Base-by-base conservation (phyloP, 2,113 vertebrate genomes). In the Corythoichthys haematopterus region DNA sequence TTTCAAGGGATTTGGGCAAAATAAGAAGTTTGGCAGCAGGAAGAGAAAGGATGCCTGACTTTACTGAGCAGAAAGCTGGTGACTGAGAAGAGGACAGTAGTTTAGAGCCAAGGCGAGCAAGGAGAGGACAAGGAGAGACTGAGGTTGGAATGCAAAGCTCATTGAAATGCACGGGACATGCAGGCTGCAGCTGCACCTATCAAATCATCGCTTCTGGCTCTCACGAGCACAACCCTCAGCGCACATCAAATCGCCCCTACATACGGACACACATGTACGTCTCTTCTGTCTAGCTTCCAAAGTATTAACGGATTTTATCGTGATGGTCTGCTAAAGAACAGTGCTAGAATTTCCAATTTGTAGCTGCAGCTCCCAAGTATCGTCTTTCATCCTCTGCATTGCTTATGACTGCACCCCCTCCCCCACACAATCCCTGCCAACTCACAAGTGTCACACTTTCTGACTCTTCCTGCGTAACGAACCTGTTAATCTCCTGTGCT, bases 161-260 rank as follows among this genome's bases (percentile, higher is more conserved):
- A 93, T 93, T 92, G 89, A 90, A 81, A 93, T 92, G 87, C 91
- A 90, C 87, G 85, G 87, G 85, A 91, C 88, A 90, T 84, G 78
- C 67, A 65, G 80, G 87, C 87, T 93, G 92, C 92, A 93, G 92
- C 90, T 93, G 90, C 90, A 88, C 90, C 91, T 90, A 91, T 91
- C 91, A 90, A 87, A 91, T 90, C 89, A 87, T 85, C 80, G 82
- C 84, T 85, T 86, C 78, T 70, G 77, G 76, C 85, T 81, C 79
- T 86, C 83, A 87, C 84, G 79, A 79, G 79, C 78, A 68, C 77
- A 70, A 74, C 72, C 82, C 79, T 75, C 68, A 64, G 66, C 66
- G 40, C 74, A 61, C 64, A 38, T 65, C 56, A 46, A 72, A 62
- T 73, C 20, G 46, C 43, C 74, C 51, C 69, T 36, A 74, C 38